A percentile compares a stretch with the other conserved stretches of the same genome.
phyloP scores from a whole-genome alignment of 1,140 invertebrate genomes.

The Drosophila aff. region DNA sequence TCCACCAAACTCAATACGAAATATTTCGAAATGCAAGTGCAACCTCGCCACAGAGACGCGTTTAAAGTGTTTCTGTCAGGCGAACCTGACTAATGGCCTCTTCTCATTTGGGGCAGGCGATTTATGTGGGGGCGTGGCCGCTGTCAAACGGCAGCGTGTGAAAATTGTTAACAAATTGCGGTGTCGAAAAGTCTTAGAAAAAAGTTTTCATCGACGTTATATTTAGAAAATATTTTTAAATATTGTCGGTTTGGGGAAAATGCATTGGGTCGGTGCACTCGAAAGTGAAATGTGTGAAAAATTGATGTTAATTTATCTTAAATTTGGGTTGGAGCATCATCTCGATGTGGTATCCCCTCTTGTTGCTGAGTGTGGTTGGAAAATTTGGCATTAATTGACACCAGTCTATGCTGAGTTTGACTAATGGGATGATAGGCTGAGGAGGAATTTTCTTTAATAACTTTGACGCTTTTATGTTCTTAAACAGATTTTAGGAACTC shows the following conservation, averaged over 20 bases:
- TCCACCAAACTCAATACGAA: constrained; percentile 8
- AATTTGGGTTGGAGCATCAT: constrained; percentile 4
- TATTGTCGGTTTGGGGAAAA: constrained; percentile 28
- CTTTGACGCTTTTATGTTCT: background rate
- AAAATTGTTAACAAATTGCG: constrained; percentile 82
- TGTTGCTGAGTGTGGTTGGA: constrained; percentile 41
- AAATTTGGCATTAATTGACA: constrained; percentile 74
- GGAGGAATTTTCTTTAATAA: constrained; percentile 3
- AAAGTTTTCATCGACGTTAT: constrained; percentile 60
- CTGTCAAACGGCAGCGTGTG: constrained; percentile 75
- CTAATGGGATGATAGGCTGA: constrained; percentile 32
- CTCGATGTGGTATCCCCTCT: background rate
- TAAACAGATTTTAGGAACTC: background rate
- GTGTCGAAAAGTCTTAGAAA: constrained; percentile 73
- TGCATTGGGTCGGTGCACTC: constrained; percentile 51
- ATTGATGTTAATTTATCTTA: constrained; percentile 52
- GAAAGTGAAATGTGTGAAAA: constrained; percentile 77
- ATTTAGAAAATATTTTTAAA: constrained; percentile 70
- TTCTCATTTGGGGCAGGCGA: constrained; percentile 49
- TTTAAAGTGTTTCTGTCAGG: constrained; percentile 60
- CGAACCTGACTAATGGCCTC: constrained; percentile 67
- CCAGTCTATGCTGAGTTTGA: constrained; percentile 38
- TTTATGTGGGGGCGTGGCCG: constrained; percentile 66
- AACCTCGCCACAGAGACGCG: constrained; percentile 24
- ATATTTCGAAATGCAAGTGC: constrained; percentile 42